Conservation (phyloP, 2,113 vertebrate species). For the Galeopterus variegatus region DNA sequence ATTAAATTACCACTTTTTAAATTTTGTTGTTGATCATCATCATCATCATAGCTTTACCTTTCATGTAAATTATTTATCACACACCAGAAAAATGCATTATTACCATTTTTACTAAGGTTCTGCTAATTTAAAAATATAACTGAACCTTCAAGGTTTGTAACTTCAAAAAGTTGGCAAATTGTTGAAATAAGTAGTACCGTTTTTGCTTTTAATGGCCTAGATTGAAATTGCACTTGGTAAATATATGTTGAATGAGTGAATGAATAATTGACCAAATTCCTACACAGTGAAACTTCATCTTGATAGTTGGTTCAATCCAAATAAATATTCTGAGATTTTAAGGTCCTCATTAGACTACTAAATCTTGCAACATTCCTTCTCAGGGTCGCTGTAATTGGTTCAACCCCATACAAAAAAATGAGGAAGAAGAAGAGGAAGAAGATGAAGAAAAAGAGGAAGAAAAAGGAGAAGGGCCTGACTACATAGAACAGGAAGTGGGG, state of each 20-base stretch:
- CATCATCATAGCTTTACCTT: background rate
- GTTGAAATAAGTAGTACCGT: background rate
- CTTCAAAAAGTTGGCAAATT: slow-evolving; percentile 36
- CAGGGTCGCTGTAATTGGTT: slow-evolving; percentile 97
- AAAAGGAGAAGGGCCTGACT: slow-evolving; percentile 89
- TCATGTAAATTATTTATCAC: slow-evolving; percentile 19
- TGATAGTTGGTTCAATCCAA: slow-evolving; percentile 26
- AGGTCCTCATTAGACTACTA: slow-evolving; percentile 48
- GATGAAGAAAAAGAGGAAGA: slow-evolving; percentile 92
- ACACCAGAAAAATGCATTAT: slow-evolving; percentile 13
- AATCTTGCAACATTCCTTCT: slow-evolving; percentile 35
- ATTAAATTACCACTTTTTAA: background rate
- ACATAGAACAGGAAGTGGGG: slow-evolving; percentile 93
- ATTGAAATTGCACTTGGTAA: slow-evolving; percentile 13
- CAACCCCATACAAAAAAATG: slow-evolving; percentile 91
- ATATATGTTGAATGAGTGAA: background rate
- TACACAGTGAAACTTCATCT: background rate
- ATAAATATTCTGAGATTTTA: slow-evolving; percentile 38
- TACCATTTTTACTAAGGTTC: background rate
- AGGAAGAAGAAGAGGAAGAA: slow-evolving; percentile 89
- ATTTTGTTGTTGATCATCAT: background rate
- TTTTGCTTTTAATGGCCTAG: slow-evolving; percentile 29
- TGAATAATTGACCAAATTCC: background rate
- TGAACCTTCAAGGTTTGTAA: background rate
- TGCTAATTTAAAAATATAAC: slow-evolving; percentile 53